Conservation (phyloP, 2,888 invertebrate species). For the Xestia ashworthii region DNA sequence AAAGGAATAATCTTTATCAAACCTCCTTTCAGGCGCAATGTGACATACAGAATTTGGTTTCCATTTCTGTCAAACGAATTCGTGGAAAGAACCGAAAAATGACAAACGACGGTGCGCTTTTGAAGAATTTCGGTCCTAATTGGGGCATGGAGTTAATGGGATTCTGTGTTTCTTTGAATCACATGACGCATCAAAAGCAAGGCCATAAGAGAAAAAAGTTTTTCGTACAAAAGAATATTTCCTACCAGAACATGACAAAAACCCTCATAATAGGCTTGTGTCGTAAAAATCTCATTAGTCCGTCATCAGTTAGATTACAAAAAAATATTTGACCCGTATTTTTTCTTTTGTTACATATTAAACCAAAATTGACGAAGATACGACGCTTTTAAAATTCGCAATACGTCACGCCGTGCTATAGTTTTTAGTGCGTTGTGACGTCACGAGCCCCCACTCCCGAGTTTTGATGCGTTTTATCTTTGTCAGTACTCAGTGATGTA, state of each 20-base stretch:
- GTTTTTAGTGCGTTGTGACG: too few species aligned
- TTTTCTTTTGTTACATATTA: too few species aligned
- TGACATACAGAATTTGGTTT: constrained; percentile 3
- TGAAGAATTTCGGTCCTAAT: constrained; percentile 34
- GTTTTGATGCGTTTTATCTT: too few species aligned
- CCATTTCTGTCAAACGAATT: constrained; percentile 19
- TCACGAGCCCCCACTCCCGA: too few species aligned
- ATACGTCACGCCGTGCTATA: too few species aligned
- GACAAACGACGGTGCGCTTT: constrained; percentile 23
- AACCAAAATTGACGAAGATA: too few species aligned
- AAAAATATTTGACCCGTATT: too few species aligned
- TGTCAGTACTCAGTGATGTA: too few species aligned
- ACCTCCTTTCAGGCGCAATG: constrained; percentile 25
- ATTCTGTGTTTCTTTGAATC: constrained; percentile 39
- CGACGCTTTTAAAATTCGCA: too few species aligned
- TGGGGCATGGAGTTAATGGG: constrained; percentile 48
- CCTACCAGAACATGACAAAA: not conserved
- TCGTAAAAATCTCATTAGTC: too few species aligned
- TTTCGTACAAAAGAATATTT: not conserved
- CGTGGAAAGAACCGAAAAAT: constrained; percentile 20
- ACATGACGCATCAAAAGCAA: not conserved
- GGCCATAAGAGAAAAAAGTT: not conserved
- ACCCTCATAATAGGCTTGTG: too few species aligned
- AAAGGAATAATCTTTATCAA: not conserved
- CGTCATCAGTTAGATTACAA: too few species aligned